Conservation (phyloP, 2,888 invertebrate genomes). For the Hedychridium roseum region DNA sequence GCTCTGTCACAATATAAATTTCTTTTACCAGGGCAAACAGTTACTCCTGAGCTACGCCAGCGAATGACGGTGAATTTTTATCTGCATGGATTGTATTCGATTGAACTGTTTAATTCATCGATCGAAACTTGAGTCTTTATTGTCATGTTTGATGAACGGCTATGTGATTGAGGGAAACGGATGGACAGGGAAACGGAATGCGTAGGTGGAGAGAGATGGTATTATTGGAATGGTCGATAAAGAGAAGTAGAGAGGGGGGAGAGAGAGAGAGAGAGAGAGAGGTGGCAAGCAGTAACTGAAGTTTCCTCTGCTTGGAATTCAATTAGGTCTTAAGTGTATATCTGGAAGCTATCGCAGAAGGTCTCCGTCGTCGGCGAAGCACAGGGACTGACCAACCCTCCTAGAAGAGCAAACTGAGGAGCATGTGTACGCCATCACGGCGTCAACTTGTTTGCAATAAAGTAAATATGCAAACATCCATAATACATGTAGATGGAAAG, state of each 20-base stretch:
- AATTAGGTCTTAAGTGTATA: slow-evolving; percentile 56
- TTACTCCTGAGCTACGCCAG: too few species aligned
- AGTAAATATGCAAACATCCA: slow-evolving; percentile 1
- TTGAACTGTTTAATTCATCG: slow-evolving; percentile 35
- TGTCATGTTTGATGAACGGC: slow-evolving; percentile 38
- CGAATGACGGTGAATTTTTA: too few species aligned
- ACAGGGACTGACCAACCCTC: slow-evolving; percentile 29
- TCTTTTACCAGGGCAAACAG: too few species aligned
- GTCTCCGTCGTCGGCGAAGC: slow-evolving; percentile 23
- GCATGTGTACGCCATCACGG: slow-evolving; percentile 32
- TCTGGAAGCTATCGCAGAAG: slow-evolving; percentile 43
- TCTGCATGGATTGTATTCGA: too few species aligned
- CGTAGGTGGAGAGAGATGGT: too few species aligned
- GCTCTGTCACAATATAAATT: too few species aligned
- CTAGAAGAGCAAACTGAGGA: slow-evolving; percentile 18
- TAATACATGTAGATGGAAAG: too few species aligned
- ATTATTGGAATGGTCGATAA: too few species aligned
- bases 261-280: slow-evolving; percentile 21
- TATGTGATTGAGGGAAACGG: slow-evolving; percentile 53
- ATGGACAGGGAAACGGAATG: too few species aligned
- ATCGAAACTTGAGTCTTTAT: slow-evolving; percentile 16
- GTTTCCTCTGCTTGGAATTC: slow-evolving; percentile 52
- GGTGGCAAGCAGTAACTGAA: slow-evolving; percentile 29
- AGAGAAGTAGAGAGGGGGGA: slow-evolving; percentile 8
- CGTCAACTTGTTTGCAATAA: slow-evolving; percentile 16